phyloP scores from a whole-genome alignment of 2,113 vertebrate species.

The Poicephalus gulielmi region DNA sequence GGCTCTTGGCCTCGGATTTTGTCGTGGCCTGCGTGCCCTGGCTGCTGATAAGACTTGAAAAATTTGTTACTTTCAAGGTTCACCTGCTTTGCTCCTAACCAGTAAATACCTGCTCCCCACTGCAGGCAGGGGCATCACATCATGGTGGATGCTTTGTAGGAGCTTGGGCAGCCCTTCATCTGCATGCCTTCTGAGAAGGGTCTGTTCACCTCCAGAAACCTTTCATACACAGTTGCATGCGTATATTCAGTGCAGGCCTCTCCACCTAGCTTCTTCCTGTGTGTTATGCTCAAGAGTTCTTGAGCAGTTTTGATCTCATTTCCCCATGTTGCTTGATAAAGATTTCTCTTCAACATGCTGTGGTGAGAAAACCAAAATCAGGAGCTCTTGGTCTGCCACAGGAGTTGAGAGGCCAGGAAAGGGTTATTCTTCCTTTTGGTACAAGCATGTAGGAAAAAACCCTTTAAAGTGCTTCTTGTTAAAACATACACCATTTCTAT shows the following conservation, averaged over 20 bases:
- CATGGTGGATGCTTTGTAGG: neutral
- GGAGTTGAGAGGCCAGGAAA: neutral
- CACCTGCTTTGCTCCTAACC: neutral
- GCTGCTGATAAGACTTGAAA: constrained; percentile 18
- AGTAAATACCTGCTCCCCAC: neutral
- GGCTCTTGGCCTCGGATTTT: constrained; percentile 39
- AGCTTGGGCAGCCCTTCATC: neutral
- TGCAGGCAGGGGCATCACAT: accelerated
- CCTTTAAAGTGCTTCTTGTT: neutral
- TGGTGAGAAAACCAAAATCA: neutral
- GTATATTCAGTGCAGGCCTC: neutral
- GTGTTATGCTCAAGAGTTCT: neutral
- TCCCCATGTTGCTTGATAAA: neutral
- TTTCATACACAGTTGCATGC: accelerated
- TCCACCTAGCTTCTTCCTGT: neutral
- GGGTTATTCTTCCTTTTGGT: neutral
- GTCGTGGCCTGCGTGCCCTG: neutral
- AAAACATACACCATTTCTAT: neutral
- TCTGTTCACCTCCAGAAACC: neutral
- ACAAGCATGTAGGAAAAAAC: neutral
- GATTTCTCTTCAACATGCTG: neutral
- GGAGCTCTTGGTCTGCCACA: neutral
- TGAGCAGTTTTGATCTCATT: neutral
- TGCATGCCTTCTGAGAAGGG: neutral
- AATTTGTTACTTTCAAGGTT: neutral